These are phyloP conservation scores for Columbina picui DNA, from an alignment of 2,113 vertebrate genomes.

Conservation along the genomic window DNA sequence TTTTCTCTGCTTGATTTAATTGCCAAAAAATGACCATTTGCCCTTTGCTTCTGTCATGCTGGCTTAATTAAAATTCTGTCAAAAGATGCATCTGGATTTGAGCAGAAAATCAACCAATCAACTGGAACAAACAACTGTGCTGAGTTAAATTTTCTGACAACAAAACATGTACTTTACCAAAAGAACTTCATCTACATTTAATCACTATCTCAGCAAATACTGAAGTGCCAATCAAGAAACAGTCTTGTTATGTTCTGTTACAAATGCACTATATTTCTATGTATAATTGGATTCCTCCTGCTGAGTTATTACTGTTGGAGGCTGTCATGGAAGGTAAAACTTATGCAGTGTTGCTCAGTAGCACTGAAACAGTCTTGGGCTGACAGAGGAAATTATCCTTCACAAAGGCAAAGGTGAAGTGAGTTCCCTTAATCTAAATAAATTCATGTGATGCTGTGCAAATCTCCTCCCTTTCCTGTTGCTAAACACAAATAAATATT, in stretches of 20 bases:
- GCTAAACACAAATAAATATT: neutral
- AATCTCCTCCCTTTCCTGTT: neutral
- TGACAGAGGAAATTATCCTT: slow-evolving; percentile 9
- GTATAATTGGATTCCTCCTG: neutral
- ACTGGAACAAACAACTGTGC: neutral
- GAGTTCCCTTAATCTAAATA: neutral
- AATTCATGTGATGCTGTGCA: neutral
- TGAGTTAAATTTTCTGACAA: neutral
- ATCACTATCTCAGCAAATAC: neutral
- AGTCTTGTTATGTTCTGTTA: neutral
- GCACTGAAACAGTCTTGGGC: neutral
- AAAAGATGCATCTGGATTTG: neutral
- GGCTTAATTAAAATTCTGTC: neutral
- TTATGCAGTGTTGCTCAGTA: neutral
- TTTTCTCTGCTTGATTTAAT: neutral
- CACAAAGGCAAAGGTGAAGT: neutral
- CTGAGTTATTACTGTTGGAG: neutral
- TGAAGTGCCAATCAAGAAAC: neutral
- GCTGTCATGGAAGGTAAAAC: neutral
- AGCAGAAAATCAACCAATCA: neutral
- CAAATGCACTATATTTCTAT: neutral
- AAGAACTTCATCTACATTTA: neutral
- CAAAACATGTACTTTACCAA: neutral
- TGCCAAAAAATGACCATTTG: neutral
- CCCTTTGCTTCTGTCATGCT: neutral